phyloP scores from a whole-genome alignment of 1,140 invertebrate species.

The Oedothorax gibbosus region DNA sequence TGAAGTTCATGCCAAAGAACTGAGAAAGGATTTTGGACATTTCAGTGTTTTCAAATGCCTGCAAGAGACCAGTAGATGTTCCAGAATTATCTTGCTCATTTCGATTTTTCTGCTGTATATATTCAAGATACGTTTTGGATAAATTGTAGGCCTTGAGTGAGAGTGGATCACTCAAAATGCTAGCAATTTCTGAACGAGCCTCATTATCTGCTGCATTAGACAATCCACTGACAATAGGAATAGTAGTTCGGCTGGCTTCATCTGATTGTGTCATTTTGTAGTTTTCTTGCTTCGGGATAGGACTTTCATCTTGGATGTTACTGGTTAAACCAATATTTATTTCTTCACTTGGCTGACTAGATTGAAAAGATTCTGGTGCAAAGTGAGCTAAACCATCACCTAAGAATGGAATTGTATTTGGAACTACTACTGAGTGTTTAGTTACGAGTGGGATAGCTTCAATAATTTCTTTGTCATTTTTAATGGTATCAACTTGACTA shows the following conservation, averaged over 20 bases:
- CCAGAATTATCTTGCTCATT: neutral
- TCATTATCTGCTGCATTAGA: neutral
- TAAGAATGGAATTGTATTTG: slow-evolving; percentile 2
- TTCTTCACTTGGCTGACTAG: slow-evolving; percentile 7
- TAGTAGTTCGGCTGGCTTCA: neutral
- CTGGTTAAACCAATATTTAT: too few relatives aligned
- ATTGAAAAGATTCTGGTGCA: neutral
- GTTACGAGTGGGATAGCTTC: neutral
- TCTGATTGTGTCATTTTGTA: neutral
- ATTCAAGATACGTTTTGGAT: slow-evolving; percentile 34
- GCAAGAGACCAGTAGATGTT: neutral
- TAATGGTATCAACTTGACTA: neutral
- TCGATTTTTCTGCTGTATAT: slow-evolving; percentile 20
- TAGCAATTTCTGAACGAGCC: neutral
- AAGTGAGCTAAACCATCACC: neutral
- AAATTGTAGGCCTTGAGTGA: slow-evolving; percentile 24
- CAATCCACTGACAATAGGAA: neutral
- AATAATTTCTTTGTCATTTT: neutral
- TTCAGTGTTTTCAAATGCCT: slow-evolving; percentile 19
- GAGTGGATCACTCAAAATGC: neutral
- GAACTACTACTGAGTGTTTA: neutral
- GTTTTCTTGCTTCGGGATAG: neutral
- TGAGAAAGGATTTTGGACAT: slow-evolving; percentile 19
- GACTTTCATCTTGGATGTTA: neutral
- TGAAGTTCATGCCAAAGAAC: slow-evolving; percentile 17